Evolutionary conservation across 2,797 vertebrate genomes (phyloP).

Genomic region (Morus bassanus): DNA sequence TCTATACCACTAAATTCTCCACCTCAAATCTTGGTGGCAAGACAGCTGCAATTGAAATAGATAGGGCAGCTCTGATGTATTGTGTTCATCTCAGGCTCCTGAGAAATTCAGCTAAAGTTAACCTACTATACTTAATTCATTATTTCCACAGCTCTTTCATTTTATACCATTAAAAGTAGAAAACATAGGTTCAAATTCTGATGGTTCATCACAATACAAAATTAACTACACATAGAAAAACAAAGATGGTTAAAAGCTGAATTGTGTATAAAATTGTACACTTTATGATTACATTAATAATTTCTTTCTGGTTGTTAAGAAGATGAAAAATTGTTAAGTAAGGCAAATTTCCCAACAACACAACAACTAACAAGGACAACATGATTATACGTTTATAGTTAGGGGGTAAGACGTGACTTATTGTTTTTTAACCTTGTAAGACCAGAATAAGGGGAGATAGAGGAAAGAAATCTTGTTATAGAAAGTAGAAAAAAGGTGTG

Average conservation of each 20-base stretch:
- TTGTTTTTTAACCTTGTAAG: neutral
- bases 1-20: neutral
- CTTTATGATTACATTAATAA: neutral
- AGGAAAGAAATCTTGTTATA: neutral
- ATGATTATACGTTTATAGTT: neutral
- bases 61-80: neutral
- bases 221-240: neutral
- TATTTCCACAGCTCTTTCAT: neutral
- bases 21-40: neutral
- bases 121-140: neutral
- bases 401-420: neutral
- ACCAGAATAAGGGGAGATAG: neutral
- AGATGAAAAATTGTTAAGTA: neutral
- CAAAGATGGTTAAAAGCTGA: neutral
- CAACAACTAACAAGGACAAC: neutral
- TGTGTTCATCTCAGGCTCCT: neutral
- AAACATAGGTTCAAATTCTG: neutral
- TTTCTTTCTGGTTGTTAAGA: neutral
- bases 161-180: neutral
- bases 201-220: neutral
- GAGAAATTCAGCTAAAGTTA: neutral
- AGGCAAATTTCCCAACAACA: neutral
- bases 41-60: neutral
- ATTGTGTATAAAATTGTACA: neutral
- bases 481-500: neutral